Conservation (phyloP, 2,888 invertebrate species). For the Dexiosoma caninum region DNA sequence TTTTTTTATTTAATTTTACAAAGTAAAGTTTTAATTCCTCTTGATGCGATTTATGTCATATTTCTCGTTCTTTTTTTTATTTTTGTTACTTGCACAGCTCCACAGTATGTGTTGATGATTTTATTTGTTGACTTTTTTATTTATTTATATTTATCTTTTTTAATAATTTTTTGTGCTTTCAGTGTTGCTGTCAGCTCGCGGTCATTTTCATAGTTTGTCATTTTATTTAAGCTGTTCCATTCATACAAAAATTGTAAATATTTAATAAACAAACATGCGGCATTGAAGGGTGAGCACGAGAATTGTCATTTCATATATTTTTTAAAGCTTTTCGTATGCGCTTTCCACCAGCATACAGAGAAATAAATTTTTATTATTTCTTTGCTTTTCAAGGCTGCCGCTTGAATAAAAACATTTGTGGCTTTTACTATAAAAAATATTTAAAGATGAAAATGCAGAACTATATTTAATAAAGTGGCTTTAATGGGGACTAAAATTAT, state of each 20-base stretch:
- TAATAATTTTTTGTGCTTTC: slow-evolving; percentile 37
- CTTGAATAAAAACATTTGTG: not conserved
- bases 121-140: slow-evolving; percentile 8
- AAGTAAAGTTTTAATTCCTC: slow-evolving; percentile 28
- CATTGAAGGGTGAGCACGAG: slow-evolving; percentile 33
- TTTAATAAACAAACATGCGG: slow-evolving; percentile 51
- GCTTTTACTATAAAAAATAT: too few relatives aligned
- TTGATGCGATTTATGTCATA: slow-evolving; percentile 32
- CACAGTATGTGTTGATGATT: not conserved
- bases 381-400: not conserved
- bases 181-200: slow-evolving; percentile 39
- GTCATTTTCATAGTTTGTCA: slow-evolving; percentile 46
- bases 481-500: too few relatives aligned
- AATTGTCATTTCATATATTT: slow-evolving; percentile 32
- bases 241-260: slow-evolving; percentile 50
- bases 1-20: not conserved
- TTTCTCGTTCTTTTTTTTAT: too few relatives aligned
- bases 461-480: too few relatives aligned
- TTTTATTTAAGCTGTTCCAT: slow-evolving; percentile 40
- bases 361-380: not conserved
- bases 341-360: not conserved
- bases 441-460: too few relatives aligned
- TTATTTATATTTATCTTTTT: not conserved
- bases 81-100: not conserved
- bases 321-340: not conserved